Evolutionary conservation across 2,888 invertebrate species (phyloP), one percentile per base, ranked within the genome.

Genomic region (Amiota communis): DNA sequence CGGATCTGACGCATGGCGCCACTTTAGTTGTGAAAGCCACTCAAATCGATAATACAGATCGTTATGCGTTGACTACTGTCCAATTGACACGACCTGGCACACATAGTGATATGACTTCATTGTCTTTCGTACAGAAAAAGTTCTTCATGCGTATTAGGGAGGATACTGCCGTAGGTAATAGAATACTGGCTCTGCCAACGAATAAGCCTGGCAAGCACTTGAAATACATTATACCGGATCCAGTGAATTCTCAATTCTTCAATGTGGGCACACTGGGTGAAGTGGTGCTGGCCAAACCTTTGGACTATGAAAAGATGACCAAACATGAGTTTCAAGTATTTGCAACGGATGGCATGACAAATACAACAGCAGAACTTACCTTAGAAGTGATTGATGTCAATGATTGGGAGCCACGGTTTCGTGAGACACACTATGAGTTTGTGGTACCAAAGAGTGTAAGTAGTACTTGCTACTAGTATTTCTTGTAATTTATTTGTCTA

Each of bases 371-470:
- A 0, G 92, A 93, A 9, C 93, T 97, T 3, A 94, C 95, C 83
- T 92, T 97, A 47, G 93, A 94, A 1, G 95, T 97, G 15, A 91
- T 94, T 80, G 95, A 97, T 88, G 95, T 96, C 10, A 97, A 97
- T 90, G 97, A 97, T 88, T 97, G 97, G 96, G 97, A 97, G 89
- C 97, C 97, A 0, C 92, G 96, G 73, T 97, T 97, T 91, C 93
- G 95, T 1, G 94, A 95, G 89, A 94, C 95, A 8, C 94, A 96
- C 88, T 97, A 97, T 90, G 96, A 96, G 90, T 97, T 97, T 90
- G 76, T 86, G 63, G 88, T 90, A 65, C 89, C 89, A 46, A 89
- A 88, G 70, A 87, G 86, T 77, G 89, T 89, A 77, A 87, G 87
- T 86, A n/a, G n/a, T 23, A 36, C 36, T 36, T 36, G 36, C 36